Evolutionary conservation across 2,113 vertebrate species (phyloP), one percentile per base, ranked within the genome.

Genomic region (Sula dactylatra): DNA sequence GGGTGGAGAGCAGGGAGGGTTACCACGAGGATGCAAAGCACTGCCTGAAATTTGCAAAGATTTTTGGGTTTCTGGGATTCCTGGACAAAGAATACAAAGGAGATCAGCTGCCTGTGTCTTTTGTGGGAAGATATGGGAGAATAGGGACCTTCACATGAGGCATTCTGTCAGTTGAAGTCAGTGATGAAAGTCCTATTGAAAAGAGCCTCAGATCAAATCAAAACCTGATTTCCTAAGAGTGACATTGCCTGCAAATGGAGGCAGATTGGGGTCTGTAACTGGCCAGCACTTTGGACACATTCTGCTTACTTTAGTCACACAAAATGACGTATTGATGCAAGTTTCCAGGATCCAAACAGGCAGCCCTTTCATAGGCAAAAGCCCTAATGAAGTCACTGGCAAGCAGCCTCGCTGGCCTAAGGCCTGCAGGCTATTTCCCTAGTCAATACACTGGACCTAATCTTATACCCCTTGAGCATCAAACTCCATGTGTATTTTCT

Each of bases 301-400:
- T 93, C 79, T 96, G 82, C 94, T 95, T 95, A 55, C 96, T 97
- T 94, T 54, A 94, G 95, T 95, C 96, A 97, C 95, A 97, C 88
- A 91, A 91, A 96, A 96, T 97, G 94, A 97, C 82, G 90, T 97
- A 97, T 92, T 93, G 94, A 88, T 96, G 92, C 65, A 86, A 91
- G 95, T 74, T 95, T 97, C 97, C 92, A 96, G 96, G 80, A 97
- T 84, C 83, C 64, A 88, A 95, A 96, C 96, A 97, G 96, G 91
- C 96, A 97, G 44, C 36, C 36, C 94, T 97, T 97, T 97, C 94
- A 95, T 80, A 94, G 71, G 93, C 82, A 96, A 96, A 91, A 93
- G 78, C 85, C 54, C 84, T 97, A 95, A 96, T 96, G 96, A 97
- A 97, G 95, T 96, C 94, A 97, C 90, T 94, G 93, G 94, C 97